Percentiles rank a stretch among this genome's conserved stretches.
These are phyloP conservation scores for Eonycteris spelaea DNA, from an alignment of 2,113 vertebrate genomes.

Conservation along the genomic window DNA sequence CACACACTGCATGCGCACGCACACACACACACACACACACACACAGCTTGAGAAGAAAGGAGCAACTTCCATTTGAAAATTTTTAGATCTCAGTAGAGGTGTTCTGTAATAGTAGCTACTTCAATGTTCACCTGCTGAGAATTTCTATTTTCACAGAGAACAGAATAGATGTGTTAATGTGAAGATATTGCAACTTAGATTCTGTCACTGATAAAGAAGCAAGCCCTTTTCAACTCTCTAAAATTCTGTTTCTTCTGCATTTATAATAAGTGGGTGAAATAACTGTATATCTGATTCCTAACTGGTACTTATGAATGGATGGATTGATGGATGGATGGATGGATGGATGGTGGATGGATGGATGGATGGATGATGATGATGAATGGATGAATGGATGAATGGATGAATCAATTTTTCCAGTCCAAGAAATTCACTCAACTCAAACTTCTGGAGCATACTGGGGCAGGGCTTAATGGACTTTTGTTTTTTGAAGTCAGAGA, in stretches of 20 bases:
- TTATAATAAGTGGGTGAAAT: not conserved
- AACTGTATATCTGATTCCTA: not conserved
- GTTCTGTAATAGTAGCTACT: not conserved
- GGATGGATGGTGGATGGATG: not conserved
- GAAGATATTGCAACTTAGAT: not conserved
- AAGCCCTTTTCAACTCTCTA: not conserved
- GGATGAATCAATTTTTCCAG: not conserved
- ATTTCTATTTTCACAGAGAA: not conserved
- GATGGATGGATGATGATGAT: not conserved
- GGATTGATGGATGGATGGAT: not conserved
- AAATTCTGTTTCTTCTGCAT: not conserved
- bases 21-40: not conserved
- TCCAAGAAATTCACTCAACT: not conserved
- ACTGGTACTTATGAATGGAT: not conserved
- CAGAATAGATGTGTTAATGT: not conserved
- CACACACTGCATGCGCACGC: no score
- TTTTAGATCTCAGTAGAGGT: not conserved
- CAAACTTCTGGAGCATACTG: not conserved
- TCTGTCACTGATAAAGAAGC: not conserved
- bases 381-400: not conserved
- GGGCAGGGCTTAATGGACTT: not conserved
- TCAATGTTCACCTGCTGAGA: not conserved
- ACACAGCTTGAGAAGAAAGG: not conserved
- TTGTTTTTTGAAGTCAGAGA: not conserved
- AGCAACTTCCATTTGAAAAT: no score